phyloP scores from a whole-genome alignment of 92 coral and sea anemone species.

The Actinernus sp. region DNA sequence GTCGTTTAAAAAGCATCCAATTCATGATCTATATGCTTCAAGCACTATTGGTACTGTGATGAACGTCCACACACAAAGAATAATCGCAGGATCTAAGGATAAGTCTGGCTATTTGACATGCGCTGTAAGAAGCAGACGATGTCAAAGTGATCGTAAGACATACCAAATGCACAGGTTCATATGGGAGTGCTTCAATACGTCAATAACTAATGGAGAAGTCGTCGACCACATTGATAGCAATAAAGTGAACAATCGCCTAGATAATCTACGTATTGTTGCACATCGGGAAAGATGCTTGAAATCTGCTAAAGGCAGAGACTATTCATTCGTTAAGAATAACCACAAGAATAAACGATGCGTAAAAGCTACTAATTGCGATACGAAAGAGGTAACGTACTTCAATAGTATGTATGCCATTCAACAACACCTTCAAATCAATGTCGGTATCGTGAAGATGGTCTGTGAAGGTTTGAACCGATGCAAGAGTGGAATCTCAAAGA shows the following conservation, averaged over 20 bases:
- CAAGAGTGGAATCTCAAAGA: conserved; percentile 24
- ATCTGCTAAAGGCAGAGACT: conserved; percentile 14
- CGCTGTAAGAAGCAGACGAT: background rate
- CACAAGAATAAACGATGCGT: too few relatives aligned
- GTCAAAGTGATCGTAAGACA: background rate
- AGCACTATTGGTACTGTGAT: conserved; percentile 1
- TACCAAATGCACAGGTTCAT: conserved; percentile 22
- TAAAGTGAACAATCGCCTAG: conserved; percentile 28
- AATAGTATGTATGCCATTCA: too few relatives aligned
- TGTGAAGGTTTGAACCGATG: too few relatives aligned
- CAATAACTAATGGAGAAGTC: conserved; percentile 14
- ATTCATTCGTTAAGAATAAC: too few relatives aligned
- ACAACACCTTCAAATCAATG: background rate
- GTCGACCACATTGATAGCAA: conserved; percentile 41
- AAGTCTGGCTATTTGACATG: background rate
- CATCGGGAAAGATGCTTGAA: conserved; percentile 38
- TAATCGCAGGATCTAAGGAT: background rate
- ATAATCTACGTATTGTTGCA: conserved; percentile 36
- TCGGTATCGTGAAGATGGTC: conserved; percentile 4
- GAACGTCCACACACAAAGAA: background rate
- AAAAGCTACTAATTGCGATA: too few relatives aligned
- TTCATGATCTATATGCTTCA: conserved; percentile 26
- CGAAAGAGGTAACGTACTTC: too few relatives aligned
- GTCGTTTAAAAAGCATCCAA: conserved; percentile 7
- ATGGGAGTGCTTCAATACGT: conserved; percentile 40